Conservation (phyloP, 2,888 invertebrate species). For the Platycnemis pennipes region DNA sequence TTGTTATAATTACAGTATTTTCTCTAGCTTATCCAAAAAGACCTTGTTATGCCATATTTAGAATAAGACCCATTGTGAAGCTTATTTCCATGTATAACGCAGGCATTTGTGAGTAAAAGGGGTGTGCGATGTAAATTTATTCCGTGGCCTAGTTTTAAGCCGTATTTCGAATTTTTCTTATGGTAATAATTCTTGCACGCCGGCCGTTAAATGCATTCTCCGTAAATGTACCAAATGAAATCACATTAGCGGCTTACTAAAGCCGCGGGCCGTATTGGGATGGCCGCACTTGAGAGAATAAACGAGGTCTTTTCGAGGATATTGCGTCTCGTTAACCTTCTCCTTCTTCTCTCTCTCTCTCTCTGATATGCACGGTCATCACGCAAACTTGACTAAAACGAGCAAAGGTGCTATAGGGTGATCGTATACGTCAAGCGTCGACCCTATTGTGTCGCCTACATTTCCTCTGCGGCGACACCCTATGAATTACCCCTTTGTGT, state of each 20-base stretch:
- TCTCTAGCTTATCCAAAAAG: neutral
- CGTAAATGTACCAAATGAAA: neutral
- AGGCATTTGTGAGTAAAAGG: neutral
- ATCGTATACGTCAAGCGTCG: neutral
- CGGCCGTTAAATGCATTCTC: neutral
- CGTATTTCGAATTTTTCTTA: neutral
- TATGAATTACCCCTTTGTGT: neutral
- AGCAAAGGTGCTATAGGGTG: neutral
- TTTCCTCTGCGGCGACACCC: neutral
- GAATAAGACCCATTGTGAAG: neutral
- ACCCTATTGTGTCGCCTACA: neutral
- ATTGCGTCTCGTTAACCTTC: neutral
- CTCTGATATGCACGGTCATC: neutral
- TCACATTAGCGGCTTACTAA: neutral
- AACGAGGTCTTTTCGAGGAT: neutral
- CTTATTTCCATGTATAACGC: neutral
- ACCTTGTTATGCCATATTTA: neutral
- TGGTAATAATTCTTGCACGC: slow-evolving; percentile 26
- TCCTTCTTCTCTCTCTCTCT: neutral
- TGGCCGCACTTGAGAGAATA: neutral
- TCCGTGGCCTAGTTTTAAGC: neutral
- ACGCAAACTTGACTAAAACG: neutral
- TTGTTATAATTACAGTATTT: neutral
- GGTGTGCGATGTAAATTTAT: slow-evolving; percentile 23
- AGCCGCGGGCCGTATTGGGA: neutral